phyloP scores from a whole-genome alignment of 1,140 invertebrate species.

The Pseudomyrmex dendroicus region DNA sequence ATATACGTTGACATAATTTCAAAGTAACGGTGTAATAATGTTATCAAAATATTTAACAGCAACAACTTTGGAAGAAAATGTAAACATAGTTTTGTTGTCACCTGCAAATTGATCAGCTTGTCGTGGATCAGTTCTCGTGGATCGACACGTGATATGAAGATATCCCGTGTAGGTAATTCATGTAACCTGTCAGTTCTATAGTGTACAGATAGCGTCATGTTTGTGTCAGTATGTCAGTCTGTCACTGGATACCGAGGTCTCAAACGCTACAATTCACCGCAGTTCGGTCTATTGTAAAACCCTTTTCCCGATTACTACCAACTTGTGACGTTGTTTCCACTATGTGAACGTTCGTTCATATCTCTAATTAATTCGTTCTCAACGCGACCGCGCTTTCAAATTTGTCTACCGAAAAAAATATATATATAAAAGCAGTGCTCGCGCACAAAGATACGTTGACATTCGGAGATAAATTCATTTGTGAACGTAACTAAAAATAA shows the following conservation, averaged over 20 bases:
- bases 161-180: neutral
- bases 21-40: neutral
- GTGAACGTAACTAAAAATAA: neutral
- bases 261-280: constrained; percentile 35
- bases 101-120: neutral
- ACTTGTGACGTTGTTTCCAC: constrained; percentile 22
- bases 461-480: neutral
- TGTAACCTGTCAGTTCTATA: too few species aligned
- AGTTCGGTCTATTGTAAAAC: constrained; percentile 25
- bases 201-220: neutral
- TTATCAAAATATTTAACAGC: constrained; percentile 7
- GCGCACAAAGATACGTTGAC: neutral
- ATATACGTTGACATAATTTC: neutral
- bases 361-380: constrained; percentile 53
- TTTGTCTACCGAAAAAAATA: neutral
- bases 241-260: constrained; percentile 29
- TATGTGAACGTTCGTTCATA: constrained; percentile 18
- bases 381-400: constrained; percentile 24
- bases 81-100: neutral
- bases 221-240: constrained; percentile 14
- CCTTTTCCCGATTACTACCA: constrained; percentile 4
- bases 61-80: neutral
- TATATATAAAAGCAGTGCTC: neutral
- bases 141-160: neutral
- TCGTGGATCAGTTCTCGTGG: too few species aligned